Evolutionary conservation across 2,113 vertebrate genomes (phyloP).

Genomic region (Archilochus colubris): DNA sequence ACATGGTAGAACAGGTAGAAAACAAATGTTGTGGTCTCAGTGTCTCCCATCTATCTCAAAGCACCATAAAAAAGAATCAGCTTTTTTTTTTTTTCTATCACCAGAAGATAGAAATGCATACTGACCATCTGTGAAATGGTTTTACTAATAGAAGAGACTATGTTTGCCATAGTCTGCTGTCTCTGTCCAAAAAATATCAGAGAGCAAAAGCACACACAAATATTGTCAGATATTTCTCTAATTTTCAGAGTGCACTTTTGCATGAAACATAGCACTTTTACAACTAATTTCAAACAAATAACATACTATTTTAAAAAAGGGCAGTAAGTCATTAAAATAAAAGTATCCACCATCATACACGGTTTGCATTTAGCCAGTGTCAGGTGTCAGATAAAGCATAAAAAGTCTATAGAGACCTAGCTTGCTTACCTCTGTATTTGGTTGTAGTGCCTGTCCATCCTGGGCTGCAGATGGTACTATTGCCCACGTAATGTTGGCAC

Average conservation of each 20-base stretch:
- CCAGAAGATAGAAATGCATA: background rate
- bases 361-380: background rate
- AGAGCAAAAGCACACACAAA: background rate
- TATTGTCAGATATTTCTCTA: background rate
- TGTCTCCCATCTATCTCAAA: background rate
- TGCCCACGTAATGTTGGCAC: constrained; percentile 79
- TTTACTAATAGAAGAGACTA: background rate
- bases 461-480: constrained; percentile 80
- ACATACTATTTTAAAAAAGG: background rate
- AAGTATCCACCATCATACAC: background rate
- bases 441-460: constrained; percentile 73
- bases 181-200: background rate
- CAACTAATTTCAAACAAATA: background rate
- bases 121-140: background rate
- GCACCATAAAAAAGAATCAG: background rate
- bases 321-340: background rate
- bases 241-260: background rate
- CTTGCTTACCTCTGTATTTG: constrained; percentile 83
- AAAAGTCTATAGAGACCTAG: background rate
- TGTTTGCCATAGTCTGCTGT: background rate
- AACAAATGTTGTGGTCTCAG: background rate
- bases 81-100: background rate
- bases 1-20: background rate
- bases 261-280: background rate
- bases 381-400: background rate